Base-by-base conservation (phyloP, 1,140 invertebrate species). In the Glossosoma conforme region DNA sequence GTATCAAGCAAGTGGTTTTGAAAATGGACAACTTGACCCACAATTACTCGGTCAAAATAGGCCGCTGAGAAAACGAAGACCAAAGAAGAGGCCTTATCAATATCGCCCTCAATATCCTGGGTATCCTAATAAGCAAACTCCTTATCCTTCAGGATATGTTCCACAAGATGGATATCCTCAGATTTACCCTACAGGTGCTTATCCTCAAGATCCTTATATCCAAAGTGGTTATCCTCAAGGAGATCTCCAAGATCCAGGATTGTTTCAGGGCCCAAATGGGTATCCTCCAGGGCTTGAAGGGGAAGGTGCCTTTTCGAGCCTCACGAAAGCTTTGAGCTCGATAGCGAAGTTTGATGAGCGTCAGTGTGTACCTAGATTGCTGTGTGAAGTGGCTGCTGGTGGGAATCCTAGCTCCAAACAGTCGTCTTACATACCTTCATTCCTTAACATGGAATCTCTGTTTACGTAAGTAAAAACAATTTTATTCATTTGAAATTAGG, bases 281-380 rank as follows among this genome's bases (percentile, higher is more conserved):
- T n/a, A n/a, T n/a, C n/a, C 36, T 37, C 36, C 8, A 11, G 36
- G 36, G 17, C 10, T 8, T 37, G 10, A 8, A 15, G 9, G 10
- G n/a, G 37, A 50, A 10, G 47, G 47, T 36, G 48, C 53, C 6
- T 56, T 59, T 5, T 44, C 44, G 10, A 52, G 36, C 14, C 44
- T 72, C 59, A 72, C 69, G 42, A 71, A 77, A 49, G 84, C 83
- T 20, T 64, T 90, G 48, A 77, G 77, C 44, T 85, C 86, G 32
- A 85, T 89, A 54, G 80, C 84, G 42, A 69, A 74, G 58, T 81
- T 87, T 66, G 87, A 89, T 62, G 85, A 88, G 64, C 72, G 82
- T 41, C 79, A 85, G 59, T 90, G 87, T 62, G 83, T 89, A 36
- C 81, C 86, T 2, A 77, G 85, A 64, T 74, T 90, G 52, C 72